A percentile compares a stretch with the other conserved stretches of the same genome.
These are phyloP conservation scores for Borostomias antarcticus DNA, from an alignment of 2,797 vertebrate genomes.

Conservation along the genomic window DNA sequence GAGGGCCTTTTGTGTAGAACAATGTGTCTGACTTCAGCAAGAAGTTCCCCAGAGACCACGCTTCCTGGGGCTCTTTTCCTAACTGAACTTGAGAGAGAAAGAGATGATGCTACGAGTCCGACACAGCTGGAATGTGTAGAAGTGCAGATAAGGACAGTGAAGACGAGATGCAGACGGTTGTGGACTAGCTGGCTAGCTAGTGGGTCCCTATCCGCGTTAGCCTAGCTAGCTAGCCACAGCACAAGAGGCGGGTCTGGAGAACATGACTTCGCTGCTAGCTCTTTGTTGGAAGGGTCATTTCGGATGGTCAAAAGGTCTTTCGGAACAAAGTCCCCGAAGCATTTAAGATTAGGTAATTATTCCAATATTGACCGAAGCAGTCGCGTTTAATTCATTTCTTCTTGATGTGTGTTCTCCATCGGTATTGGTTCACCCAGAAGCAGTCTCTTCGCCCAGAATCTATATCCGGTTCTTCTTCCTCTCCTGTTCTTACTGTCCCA, in stretches of 20 bases:
- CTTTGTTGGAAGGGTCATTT: conserved; percentile 26
- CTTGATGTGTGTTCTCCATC: not conserved
- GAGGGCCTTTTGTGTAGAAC: conserved; percentile 1
- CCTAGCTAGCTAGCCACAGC: conserved; percentile 34
- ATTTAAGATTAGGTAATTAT: not conserved
- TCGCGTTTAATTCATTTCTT: conserved; percentile 13
- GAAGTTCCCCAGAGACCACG: not conserved
- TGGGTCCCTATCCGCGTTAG: conserved; percentile 11
- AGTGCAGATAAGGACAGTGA: not conserved
- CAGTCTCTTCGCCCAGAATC: no score
- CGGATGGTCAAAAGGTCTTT: not conserved
- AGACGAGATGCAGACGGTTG: not conserved
- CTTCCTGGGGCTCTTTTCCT: not conserved
- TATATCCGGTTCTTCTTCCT: not conserved
- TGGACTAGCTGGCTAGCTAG: conserved; percentile 8
- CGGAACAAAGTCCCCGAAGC: not conserved
- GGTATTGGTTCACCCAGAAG: not conserved
- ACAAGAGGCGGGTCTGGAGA: conserved; percentile 38
- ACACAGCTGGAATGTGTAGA: not conserved
- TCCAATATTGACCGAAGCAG: not conserved
- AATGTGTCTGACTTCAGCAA: not conserved
- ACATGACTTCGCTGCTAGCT: conserved; percentile 70
- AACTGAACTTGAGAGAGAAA: not conserved
- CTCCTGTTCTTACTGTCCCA: no score
- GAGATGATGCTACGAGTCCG: not conserved